Percentiles rank a stretch among this genome's conserved stretches.
These are phyloP conservation scores for Hippopotamyrus pictus DNA, from an alignment of 2,797 vertebrate genomes.

Conservation along the genomic window DNA sequence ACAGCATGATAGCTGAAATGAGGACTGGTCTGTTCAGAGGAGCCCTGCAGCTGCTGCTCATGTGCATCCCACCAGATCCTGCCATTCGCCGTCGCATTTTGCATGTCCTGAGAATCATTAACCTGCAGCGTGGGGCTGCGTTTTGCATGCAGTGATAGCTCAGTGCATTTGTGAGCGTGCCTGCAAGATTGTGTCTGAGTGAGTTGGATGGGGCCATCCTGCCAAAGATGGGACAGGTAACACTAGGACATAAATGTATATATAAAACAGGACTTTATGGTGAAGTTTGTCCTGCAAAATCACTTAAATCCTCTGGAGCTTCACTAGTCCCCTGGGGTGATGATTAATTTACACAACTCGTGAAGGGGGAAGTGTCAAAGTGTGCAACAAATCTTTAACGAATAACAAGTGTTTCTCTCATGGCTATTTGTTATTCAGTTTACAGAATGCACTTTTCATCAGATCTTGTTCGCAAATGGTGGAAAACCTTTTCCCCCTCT, in stretches of 20 bases:
- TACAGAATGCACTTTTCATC: background rate
- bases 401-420: background rate
- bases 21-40: background rate
- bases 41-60: background rate
- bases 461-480: background rate
- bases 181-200: conserved; percentile 13
- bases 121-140: conserved; percentile 36
- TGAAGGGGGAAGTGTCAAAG: background rate
- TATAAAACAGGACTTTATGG: background rate
- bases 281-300: background rate
- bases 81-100: background rate
- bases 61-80: background rate
- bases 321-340: background rate
- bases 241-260: background rate
- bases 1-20: background rate
- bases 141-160: conserved; percentile 49
- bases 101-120: conserved; percentile 46
- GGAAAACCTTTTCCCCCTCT: background rate
- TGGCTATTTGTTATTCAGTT: background rate
- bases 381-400: background rate
- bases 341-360: background rate
- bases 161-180: conserved; percentile 17
- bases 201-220: background rate
- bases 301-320: background rate
- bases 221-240: background rate